Evolutionary conservation across 2,113 vertebrate species (phyloP).

Genomic region (Pardalotus punctatus): DNA sequence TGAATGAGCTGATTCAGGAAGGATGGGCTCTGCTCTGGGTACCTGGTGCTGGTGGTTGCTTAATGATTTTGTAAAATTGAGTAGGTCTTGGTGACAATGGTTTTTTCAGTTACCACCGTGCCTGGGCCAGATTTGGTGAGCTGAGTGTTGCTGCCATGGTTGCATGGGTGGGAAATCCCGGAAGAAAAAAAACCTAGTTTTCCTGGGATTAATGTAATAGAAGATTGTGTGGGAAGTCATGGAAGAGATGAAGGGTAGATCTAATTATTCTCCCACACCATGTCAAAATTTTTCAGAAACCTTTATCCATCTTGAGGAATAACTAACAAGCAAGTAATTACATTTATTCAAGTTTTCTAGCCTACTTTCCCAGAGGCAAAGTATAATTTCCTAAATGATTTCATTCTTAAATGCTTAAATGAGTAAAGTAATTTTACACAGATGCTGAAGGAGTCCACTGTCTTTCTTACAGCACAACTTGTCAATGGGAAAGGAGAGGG

Average conservation of each 20-base stretch:
- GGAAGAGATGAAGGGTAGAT: background rate
- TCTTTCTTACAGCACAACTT: background rate
- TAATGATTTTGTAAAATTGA: background rate
- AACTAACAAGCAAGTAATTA: conserved; percentile 11
- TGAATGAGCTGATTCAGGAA: background rate
- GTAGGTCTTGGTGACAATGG: background rate
- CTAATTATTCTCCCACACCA: background rate
- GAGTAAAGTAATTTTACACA: background rate
- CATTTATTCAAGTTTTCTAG: background rate
- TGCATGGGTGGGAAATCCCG: background rate
- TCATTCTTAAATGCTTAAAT: conserved; percentile 9
- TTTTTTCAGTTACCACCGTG: background rate
- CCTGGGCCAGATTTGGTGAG: background rate
- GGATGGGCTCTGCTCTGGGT: background rate
- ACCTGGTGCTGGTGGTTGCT: rapidly evolving
- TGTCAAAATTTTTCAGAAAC: background rate
- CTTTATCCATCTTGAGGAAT: background rate
- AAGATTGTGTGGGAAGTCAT: background rate
- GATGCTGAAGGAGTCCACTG: background rate
- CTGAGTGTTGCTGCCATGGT: background rate
- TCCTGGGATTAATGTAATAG: background rate
- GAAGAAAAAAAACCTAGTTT: background rate
- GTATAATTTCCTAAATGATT: background rate
- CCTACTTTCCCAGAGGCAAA: conserved; percentile 19
- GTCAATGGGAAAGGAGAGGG: background rate